Conservation (phyloP, 2,888 invertebrate genomes). For the Notodonta ziczac region DNA sequence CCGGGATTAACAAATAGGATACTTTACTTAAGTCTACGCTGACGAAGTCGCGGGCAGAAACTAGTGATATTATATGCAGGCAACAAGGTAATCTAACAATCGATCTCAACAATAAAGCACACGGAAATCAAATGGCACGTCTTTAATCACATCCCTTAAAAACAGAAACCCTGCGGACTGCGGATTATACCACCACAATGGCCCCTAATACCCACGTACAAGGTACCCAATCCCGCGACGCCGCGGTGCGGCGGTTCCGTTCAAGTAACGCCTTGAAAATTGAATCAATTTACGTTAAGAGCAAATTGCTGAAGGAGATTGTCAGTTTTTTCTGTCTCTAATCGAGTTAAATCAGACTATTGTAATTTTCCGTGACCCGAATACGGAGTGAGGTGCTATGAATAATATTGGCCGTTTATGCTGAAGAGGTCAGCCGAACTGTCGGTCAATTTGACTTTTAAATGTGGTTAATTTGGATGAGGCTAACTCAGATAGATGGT, state of each 20-base stretch:
- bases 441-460: constrained; percentile 2
- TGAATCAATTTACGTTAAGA: constrained; percentile 64
- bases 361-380: constrained; percentile 43
- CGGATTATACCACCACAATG: constrained; percentile 8
- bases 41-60: too few relatives aligned
- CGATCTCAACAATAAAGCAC: constrained; percentile 21
- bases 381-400: constrained; percentile 10
- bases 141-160: constrained; percentile 36
- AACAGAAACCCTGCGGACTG: constrained; percentile 24
- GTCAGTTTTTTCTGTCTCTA: constrained; percentile 54
- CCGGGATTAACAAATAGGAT: too few relatives aligned
- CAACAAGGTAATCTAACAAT: constrained; percentile 19
- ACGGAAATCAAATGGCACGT: constrained; percentile 41
- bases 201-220: constrained; percentile 24
- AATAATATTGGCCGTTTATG: not conserved
- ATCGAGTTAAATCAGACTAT: constrained; percentile 58
- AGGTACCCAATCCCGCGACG: constrained; percentile 27
- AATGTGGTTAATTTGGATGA: not conserved
- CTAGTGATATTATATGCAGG: too few relatives aligned
- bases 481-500: constrained; percentile 14
- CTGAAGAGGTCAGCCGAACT: not conserved
- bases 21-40: too few relatives aligned
- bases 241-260: constrained; percentile 17
- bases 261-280: constrained; percentile 49
- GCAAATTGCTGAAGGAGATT: constrained; percentile 58